Base-by-base conservation (phyloP, 2,797 vertebrate genomes). In the Megaceryle alcyon region DNA sequence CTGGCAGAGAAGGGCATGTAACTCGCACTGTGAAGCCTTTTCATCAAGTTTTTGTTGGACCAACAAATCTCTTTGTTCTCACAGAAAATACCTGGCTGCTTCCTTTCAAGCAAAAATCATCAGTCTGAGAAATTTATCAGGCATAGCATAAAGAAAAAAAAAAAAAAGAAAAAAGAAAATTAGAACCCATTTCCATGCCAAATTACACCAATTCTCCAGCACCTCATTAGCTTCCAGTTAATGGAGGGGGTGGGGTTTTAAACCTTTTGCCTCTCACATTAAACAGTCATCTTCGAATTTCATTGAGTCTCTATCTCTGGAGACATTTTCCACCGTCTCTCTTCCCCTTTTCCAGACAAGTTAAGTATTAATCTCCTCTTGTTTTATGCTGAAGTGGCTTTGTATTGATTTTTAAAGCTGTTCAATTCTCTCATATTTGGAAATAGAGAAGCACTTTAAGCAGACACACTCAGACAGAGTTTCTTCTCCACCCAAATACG, bases 361-460 rank as follows among this genome's bases (percentile, higher is more conserved):
- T 89, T 88, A 94, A 96, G 92, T 75, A 97, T 89, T 95, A 95
- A 96, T 94, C 88, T 90, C 77, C 69, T 76, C 93, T 60, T 91
- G 90, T 60, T 89, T 95, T 91, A 82, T 82, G 61, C 90, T 72
- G 82, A 89, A 95, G 86, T 71, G 57, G 83, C 78, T 95, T 69
- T 88, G 88, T 90, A 97, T 96, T 79, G 96, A 96, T 97, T 96
- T 95, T 84, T 92, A 86, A 89, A 96, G 93, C 92, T 66, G 88
- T 83, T 89, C 88, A 65, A 23, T 83, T 93, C 83, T 48, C 90
- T 94, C 41, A 18, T 91, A 21, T 95, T 95, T 87, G 93, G 82
- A 95, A 94, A 89, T 10, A 88, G 75, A 87, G 75, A 92, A 87
- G 78, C 53, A 7, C 86, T 91, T 49, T 7, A 31, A 68, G 78